phyloP scores from a whole-genome alignment of 1,140 invertebrate species.

The Dendrolimus punctatus region DNA sequence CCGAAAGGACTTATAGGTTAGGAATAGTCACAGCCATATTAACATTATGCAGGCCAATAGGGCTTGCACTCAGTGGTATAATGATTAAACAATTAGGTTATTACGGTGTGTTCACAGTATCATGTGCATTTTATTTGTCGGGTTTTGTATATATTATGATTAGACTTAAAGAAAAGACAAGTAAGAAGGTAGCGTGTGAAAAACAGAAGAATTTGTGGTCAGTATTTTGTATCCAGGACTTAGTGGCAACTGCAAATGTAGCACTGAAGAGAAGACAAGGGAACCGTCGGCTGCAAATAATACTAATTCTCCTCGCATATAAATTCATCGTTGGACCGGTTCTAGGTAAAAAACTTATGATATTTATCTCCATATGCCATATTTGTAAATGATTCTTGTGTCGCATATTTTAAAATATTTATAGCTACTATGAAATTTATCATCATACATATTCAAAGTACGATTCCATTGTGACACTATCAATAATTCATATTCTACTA shows the following conservation, averaged over 20 bases:
- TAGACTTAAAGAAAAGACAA: constrained; percentile 56
- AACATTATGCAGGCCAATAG: constrained; percentile 62
- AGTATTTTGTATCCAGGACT: constrained; percentile 61
- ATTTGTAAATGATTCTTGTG: too few species aligned
- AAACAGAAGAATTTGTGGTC: constrained; percentile 27
- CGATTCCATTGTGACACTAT: too few species aligned
- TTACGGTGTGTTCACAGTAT: constrained; percentile 64
- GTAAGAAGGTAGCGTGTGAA: constrained; percentile 41
- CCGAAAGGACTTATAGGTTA: constrained; percentile 73
- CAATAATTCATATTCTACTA: too few species aligned
- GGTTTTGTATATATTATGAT: constrained; percentile 64
- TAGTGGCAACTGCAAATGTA: constrained; percentile 66
- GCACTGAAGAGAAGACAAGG: constrained; percentile 61
- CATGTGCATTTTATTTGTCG: constrained; percentile 58
- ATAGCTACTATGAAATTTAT: too few species aligned
- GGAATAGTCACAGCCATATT: constrained; percentile 74
- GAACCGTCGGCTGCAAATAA: constrained; percentile 59
- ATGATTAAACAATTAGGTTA: constrained; percentile 64
- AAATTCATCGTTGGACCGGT: constrained; percentile 71
- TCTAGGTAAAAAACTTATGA: constrained; percentile 46
- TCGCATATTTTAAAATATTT: too few species aligned
- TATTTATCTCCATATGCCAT: background rate
- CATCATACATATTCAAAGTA: too few species aligned
- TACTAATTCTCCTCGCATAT: constrained; percentile 66
- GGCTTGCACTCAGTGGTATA: constrained; percentile 64